Percentiles rank a stretch among this genome's conserved stretches.
Conservation (phyloP, 2,113 vertebrate genomes). For the Chinchilla lanigera region DNA sequence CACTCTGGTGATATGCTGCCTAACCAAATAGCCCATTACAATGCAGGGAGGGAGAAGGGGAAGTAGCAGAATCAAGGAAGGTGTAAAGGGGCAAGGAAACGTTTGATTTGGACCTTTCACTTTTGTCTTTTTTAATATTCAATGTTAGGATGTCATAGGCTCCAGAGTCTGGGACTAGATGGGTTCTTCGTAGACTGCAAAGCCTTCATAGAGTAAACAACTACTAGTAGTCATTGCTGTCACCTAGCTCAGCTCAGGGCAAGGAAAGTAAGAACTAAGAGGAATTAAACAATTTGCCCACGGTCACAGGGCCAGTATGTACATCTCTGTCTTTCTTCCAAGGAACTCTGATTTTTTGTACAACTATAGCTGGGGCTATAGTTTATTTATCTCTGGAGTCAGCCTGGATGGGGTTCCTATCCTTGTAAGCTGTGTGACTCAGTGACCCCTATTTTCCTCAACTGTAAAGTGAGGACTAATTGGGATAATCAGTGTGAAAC, state of each 20-base stretch:
- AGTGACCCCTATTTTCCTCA: conserved; percentile 1
- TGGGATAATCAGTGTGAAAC: not conserved
- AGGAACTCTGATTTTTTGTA: not conserved
- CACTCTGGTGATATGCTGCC: not conserved
- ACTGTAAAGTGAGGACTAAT: conserved; percentile 19
- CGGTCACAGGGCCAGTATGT: not conserved
- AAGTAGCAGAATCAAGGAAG: not conserved
- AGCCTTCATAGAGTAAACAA: not conserved
- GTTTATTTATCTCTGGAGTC: not conserved
- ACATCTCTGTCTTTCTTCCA: not conserved
- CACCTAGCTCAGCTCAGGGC: not conserved
- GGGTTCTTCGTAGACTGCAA: not conserved
- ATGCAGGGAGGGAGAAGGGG: not conserved
- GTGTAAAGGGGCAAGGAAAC: not conserved
- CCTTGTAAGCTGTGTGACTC: not conserved
- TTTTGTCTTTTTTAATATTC: not conserved
- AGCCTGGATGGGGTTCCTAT: not conserved
- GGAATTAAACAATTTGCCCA: not conserved
- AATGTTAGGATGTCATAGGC: not conserved
- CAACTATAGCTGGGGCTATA: not conserved
- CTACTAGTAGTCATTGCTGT: not conserved
- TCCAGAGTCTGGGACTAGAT: not conserved
- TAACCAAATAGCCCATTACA: not conserved
- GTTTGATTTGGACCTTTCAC: not conserved
- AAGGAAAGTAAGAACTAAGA: not conserved